Evolutionary conservation across 2,797 vertebrate genomes (phyloP).

Genomic region (Yasuhikotakia modesta): DNA sequence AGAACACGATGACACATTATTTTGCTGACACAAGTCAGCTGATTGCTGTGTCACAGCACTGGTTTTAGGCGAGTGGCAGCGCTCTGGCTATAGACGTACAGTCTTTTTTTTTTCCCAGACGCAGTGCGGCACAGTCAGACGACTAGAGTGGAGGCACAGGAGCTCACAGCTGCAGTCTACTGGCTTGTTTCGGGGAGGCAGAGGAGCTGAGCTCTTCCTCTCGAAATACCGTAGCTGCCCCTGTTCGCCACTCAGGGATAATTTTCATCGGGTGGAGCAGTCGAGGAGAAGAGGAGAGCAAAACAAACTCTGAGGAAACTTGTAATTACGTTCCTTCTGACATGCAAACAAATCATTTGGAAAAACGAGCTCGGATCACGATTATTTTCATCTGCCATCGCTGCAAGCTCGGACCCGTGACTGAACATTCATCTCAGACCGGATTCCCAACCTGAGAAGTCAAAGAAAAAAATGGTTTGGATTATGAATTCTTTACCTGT

Average conservation of each 20-base stretch:
- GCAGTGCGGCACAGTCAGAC: slow-evolving; percentile 79
- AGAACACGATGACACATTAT: slow-evolving; percentile 73
- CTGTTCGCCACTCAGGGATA: slow-evolving; percentile 19
- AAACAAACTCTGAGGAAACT: slow-evolving; percentile 35
- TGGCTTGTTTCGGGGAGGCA: slow-evolving; percentile 30
- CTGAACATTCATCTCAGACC: neutral
- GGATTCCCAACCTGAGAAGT: slow-evolving; percentile 22
- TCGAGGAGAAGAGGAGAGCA: neutral
- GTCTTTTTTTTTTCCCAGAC: slow-evolving; percentile 72
- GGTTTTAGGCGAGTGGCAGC: slow-evolving; percentile 59
- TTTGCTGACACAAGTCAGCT: slow-evolving; percentile 83
- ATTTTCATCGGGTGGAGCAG: slow-evolving; percentile 38
- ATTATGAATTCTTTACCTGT: neutral
- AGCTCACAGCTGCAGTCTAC: slow-evolving; percentile 65
- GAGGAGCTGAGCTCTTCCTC: slow-evolving; percentile 37
- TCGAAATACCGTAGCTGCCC: slow-evolving; percentile 24
- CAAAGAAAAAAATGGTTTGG: slow-evolving; percentile 45
- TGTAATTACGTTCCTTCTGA: slow-evolving; percentile 50
- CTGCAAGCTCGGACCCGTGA: neutral
- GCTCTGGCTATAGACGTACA: slow-evolving; percentile 51
- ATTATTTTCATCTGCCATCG: slow-evolving; percentile 46
- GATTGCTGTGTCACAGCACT: slow-evolving; percentile 85
- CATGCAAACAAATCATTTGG: slow-evolving; percentile 32
- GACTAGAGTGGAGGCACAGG: slow-evolving; percentile 69
- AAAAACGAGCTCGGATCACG: slow-evolving; percentile 4